Conservation (phyloP, 2,113 vertebrate genomes). For the Acrocephalus kingi region DNA sequence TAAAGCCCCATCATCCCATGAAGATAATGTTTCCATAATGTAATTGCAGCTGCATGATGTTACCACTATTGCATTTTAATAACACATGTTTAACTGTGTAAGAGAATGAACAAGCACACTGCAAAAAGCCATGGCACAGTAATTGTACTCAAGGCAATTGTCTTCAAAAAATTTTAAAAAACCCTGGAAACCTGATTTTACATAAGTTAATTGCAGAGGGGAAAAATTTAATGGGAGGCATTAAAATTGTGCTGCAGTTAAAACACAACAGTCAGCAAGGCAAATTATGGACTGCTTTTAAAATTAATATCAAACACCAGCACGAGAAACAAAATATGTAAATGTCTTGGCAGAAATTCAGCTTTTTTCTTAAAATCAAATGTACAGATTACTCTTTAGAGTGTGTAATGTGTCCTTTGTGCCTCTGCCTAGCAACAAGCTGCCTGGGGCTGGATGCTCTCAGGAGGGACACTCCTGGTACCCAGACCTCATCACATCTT, state of each 20-base stretch:
- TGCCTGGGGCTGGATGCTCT: not conserved
- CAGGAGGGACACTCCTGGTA: not conserved
- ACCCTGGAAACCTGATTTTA: not conserved
- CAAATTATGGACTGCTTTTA: not conserved
- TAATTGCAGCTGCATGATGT: not conserved
- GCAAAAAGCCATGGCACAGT: not conserved
- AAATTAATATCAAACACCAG: not conserved
- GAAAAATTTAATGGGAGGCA: not conserved
- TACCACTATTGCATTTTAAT: not conserved
- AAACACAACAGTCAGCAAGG: not conserved
- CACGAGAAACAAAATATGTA: not conserved
- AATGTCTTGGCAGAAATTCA: not conserved
- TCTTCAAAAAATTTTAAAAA: not conserved
- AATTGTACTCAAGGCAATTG: not conserved
- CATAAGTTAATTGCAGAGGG: not conserved
- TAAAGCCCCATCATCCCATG: not conserved
- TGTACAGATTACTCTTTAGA: not conserved
- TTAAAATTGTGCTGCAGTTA: not conserved
- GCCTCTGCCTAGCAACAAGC: conserved; percentile 59
- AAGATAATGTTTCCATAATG: conserved; percentile 19
- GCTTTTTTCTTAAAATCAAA: conserved; percentile 6
- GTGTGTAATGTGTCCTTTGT: not conserved
- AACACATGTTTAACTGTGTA: not conserved
- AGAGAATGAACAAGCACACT: not conserved
- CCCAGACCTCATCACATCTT: not conserved